Percentiles rank a stretch among this genome's conserved stretches.
Evolutionary conservation across 2,888 invertebrate genomes (phyloP).

Genomic region (Cheilosia scutellata): DNA sequence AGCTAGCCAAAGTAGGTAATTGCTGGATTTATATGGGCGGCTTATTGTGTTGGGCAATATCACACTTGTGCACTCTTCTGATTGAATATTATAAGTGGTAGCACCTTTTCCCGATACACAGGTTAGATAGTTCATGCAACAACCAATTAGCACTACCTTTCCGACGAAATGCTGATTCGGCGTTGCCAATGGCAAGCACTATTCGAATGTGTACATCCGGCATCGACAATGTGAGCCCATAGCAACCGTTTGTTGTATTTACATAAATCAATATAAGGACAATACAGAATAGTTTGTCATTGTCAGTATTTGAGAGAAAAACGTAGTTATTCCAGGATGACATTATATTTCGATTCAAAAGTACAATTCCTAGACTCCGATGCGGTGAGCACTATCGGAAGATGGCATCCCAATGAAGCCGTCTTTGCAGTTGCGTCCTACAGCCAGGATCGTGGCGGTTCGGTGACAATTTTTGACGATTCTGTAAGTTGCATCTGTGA

Average conservation of each 20-base stretch:
- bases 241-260: conserved; percentile 65
- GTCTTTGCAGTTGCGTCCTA: conserved; percentile 94
- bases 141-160: conserved; percentile 9
- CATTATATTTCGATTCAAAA: conserved; percentile 93
- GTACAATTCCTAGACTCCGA: conserved; percentile 90
- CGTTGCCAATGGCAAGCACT: background rate
- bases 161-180: background rate
- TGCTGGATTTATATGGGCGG: too few relatives aligned
- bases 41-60: too few relatives aligned
- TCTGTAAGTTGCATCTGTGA: conserved; percentile 86
- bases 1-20: too few relatives aligned
- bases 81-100: background rate
- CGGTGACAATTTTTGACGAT: conserved; percentile 94
- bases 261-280: conserved; percentile 11
- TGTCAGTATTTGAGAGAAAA: background rate
- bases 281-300: background rate
- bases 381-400: conserved; percentile 91
- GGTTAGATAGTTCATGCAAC: background rate
- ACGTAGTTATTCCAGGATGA: conserved; percentile 85
- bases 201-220: background rate
- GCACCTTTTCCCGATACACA: background rate
- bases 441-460: conserved; percentile 94
- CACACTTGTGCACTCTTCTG: background rate
- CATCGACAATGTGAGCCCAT: conserved; percentile 5
- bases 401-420: conserved; percentile 93